phyloP scores from a whole-genome alignment of 1,140 invertebrate genomes.

The Euura lappo region DNA sequence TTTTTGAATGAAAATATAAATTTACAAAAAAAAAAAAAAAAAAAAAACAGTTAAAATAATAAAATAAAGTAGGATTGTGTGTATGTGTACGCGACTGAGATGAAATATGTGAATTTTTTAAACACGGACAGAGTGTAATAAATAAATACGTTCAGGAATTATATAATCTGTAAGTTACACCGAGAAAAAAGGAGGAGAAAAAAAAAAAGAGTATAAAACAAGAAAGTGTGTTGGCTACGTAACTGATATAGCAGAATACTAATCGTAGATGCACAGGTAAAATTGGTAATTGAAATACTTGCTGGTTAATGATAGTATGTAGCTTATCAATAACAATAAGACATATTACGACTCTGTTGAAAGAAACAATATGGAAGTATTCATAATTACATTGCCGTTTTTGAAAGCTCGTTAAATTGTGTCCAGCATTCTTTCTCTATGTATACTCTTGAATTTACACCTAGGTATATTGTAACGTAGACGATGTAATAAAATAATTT shows the following conservation, averaged over 20 bases:
- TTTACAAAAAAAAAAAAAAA: too few species aligned
- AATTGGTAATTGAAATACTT: too few species aligned
- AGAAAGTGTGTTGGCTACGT: not conserved
- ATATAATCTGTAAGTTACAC: not conserved
- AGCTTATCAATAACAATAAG: too few species aligned
- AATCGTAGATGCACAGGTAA: too few species aligned
- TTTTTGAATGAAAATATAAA: too few species aligned
- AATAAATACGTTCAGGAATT: not conserved
- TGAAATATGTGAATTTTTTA: not conserved
- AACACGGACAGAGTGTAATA: not conserved
- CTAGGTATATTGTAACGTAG: not conserved
- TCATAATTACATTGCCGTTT: not conserved
- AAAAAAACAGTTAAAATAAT: not conserved
- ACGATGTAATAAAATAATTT: not conserved
- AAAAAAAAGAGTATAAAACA: not conserved
- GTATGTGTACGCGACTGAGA: not conserved
- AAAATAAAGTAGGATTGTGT: not conserved
- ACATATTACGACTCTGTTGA: too few species aligned
- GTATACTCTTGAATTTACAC: not conserved
- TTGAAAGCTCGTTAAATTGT: not conserved
- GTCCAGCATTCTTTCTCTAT: conserved; percentile 1
- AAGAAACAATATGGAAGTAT: too few species aligned
- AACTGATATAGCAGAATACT: not conserved
- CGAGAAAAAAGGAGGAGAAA: too few species aligned
- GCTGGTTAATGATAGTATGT: too few species aligned